phyloP scores from a whole-genome alignment of 1,140 invertebrate species.

The Rhizoglyphus robini region DNA sequence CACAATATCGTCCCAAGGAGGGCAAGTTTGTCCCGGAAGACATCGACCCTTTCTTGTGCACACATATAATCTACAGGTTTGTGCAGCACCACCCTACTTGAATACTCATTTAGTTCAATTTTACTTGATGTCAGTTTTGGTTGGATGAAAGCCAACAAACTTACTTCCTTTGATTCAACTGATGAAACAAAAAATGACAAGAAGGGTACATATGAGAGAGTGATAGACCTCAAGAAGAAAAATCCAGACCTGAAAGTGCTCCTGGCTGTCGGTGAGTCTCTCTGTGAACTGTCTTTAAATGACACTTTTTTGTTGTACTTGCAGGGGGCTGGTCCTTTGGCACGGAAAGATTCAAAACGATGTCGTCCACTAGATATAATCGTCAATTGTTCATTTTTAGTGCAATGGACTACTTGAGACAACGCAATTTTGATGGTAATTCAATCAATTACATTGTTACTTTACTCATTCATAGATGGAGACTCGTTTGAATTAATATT shows the following conservation, averaged over 20 bases:
- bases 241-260: conserved; percentile 79
- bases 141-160: conserved; percentile 85
- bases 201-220: conserved; percentile 68
- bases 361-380: conserved; percentile 68
- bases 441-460: neutral
- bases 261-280: conserved; percentile 65
- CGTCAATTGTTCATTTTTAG: conserved; percentile 86
- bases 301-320: neutral
- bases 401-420: conserved; percentile 71
- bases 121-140: conserved; percentile 65
- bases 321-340: conserved; percentile 86
- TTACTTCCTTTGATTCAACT: conserved; percentile 78
- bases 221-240: conserved; percentile 64
- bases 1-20: conserved; percentile 78
- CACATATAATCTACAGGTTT: conserved; percentile 57
- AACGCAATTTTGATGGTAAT: conserved; percentile 51
- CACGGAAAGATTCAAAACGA: conserved; percentile 86
- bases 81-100: neutral
- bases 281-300: neutral
- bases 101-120: neutral
- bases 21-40: conserved; percentile 89
- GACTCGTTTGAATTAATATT: neutral
- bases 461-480: neutral
- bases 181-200: conserved; percentile 86
- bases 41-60: conserved; percentile 84